Percentiles rank a stretch among this genome's conserved stretches.
Evolutionary conservation across 1,140 invertebrate species (phyloP).

Genomic region (Drosophila willistoni): DNA sequence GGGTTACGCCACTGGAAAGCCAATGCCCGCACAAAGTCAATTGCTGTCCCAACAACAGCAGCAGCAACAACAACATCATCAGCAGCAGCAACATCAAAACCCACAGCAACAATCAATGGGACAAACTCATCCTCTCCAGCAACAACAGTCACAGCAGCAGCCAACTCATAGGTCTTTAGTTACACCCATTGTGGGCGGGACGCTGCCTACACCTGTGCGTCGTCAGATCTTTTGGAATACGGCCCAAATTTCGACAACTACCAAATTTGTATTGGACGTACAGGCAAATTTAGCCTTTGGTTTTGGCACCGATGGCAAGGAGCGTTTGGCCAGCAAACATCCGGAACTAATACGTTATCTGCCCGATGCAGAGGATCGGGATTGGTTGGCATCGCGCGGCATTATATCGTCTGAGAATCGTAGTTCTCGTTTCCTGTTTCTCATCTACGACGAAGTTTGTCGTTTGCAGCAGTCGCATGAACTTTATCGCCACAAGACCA

Average conservation of each 20-base stretch:
- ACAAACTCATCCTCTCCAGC: constrained; percentile 17
- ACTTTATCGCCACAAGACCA: constrained; percentile 62
- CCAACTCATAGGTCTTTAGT: constrained; percentile 26
- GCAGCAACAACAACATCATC: constrained; percentile 11
- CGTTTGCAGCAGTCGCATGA: constrained; percentile 71
- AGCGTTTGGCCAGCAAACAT: constrained; percentile 80
- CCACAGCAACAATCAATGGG: constrained; percentile 1
- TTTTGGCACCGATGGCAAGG: constrained; percentile 75
- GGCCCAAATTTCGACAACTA: constrained; percentile 70
- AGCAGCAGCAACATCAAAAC: background rate
- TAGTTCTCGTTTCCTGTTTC: constrained; percentile 75
- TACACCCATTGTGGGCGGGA: constrained; percentile 49
- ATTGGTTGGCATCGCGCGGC: constrained; percentile 72
- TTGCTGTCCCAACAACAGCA: constrained; percentile 31
- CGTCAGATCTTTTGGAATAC: constrained; percentile 82
- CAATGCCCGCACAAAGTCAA: constrained; percentile 44
- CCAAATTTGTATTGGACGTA: constrained; percentile 79
- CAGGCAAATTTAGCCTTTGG: constrained; percentile 81
- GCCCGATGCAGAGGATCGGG: constrained; percentile 76
- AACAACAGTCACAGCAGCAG: constrained; percentile 25
- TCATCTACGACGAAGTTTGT: constrained; percentile 78
- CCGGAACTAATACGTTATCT: constrained; percentile 80
- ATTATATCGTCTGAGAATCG: constrained; percentile 75
- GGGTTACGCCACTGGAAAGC: constrained; percentile 46
- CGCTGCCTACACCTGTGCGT: constrained; percentile 63